Evolutionary conservation across 2,888 invertebrate genomes (phyloP).

Genomic region (Shargacucullia verbasci): DNA sequence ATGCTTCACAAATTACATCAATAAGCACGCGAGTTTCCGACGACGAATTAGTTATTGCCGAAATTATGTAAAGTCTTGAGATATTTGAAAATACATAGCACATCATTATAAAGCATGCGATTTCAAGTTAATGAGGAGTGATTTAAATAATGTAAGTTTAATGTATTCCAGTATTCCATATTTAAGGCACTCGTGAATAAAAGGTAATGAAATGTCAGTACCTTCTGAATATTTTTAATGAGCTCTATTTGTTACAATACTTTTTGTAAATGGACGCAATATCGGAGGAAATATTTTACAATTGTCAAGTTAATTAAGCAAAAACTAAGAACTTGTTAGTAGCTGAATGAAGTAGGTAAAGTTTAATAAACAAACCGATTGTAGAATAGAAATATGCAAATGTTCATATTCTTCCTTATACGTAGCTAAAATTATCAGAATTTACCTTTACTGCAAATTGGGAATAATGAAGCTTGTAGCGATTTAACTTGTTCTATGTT

Average conservation of each 20-base stretch:
- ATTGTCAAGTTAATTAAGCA: neutral
- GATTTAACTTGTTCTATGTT: constrained; percentile 89
- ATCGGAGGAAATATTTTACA: too few species aligned
- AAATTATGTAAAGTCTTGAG: constrained; percentile 24
- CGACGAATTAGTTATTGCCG: constrained; percentile 29
- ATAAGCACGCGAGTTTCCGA: constrained; percentile 60
- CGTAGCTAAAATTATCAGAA: constrained; percentile 17
- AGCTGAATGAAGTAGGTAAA: constrained; percentile 3
- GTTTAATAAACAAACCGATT: constrained; percentile 5
- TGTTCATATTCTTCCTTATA: neutral
- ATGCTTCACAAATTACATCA: constrained; percentile 58
- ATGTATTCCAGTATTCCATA: constrained; percentile 4
- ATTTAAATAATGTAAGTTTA: constrained; percentile 6
- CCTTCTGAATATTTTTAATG: constrained; percentile 1
- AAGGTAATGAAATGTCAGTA: constrained; percentile 2
- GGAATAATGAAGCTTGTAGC: constrained; percentile 91
- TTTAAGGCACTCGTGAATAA: constrained; percentile 1
- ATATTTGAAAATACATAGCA: constrained; percentile 11
- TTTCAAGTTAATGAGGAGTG: constrained; percentile 7
- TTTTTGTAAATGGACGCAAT: neutral
- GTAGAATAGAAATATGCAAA: neutral
- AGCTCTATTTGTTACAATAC: neutral
- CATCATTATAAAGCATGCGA: constrained; percentile 27
- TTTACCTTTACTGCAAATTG: constrained; percentile 88
- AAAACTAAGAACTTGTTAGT: neutral